Evolutionary conservation across 2,888 invertebrate species (phyloP).

Genomic region (Nomada fabriciana): DNA sequence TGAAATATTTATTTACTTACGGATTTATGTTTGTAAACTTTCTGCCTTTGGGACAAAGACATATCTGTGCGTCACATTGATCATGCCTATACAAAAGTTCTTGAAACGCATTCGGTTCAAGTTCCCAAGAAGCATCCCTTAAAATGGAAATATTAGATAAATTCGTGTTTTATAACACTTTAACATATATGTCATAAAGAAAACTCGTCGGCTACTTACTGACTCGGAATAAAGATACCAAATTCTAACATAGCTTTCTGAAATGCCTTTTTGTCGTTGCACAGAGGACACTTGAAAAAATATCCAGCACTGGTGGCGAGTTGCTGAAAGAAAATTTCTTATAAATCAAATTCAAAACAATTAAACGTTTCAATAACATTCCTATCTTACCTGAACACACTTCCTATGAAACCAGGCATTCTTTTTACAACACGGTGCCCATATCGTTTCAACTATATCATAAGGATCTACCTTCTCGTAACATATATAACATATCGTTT

Average conservation of each 20-base stretch:
- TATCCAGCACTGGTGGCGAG: slow-evolving; percentile 92
- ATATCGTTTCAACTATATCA: slow-evolving; percentile 85
- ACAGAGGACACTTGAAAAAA: slow-evolving; percentile 93
- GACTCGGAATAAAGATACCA: slow-evolving; percentile 92
- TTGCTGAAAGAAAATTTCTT: slow-evolving; percentile 84
- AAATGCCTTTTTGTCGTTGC: slow-evolving; percentile 90
- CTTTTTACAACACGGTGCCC: slow-evolving; percentile 91
- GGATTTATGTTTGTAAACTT: slow-evolving; percentile 82
- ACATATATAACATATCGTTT: slow-evolving; percentile 89
- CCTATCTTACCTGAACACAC: slow-evolving; percentile 88
- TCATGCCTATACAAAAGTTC: slow-evolving; percentile 89
- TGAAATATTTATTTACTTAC: slow-evolving; percentile 75
- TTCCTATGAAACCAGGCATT: slow-evolving; percentile 91
- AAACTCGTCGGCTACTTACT: slow-evolving; percentile 85
- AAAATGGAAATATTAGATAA: not conserved
- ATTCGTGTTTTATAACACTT: not conserved
- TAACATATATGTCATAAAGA: not conserved
- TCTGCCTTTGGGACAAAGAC: slow-evolving; percentile 87
- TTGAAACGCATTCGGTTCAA: slow-evolving; percentile 90
- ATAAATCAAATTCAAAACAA: slow-evolving; percentile 3
- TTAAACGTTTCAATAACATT: not conserved
- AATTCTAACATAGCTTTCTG: slow-evolving; percentile 87
- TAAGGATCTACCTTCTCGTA: slow-evolving; percentile 86
- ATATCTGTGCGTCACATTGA: slow-evolving; percentile 87
- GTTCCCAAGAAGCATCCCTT: slow-evolving; percentile 94